Evolutionary conservation across 2,888 invertebrate species (phyloP).

Genomic region (Eristalis intricaria): DNA sequence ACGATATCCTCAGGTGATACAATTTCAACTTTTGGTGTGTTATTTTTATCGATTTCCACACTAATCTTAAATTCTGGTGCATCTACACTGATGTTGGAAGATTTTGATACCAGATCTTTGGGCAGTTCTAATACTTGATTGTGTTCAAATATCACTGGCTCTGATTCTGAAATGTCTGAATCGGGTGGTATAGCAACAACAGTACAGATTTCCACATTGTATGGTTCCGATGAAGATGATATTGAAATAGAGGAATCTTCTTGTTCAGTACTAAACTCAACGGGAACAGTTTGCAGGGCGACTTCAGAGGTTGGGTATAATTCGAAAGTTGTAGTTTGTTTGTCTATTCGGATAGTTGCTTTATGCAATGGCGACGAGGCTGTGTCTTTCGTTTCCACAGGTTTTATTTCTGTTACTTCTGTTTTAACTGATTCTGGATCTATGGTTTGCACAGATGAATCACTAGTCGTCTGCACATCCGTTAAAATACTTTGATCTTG

Average conservation of each 20-base stretch:
- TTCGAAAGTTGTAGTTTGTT: constrained; percentile 74
- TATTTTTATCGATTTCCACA: constrained; percentile 76
- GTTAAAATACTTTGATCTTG: constrained; percentile 76
- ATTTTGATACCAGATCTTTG: constrained; percentile 80
- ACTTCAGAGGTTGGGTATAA: constrained; percentile 74
- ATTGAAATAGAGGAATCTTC: constrained; percentile 76
- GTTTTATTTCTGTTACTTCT: constrained; percentile 52
- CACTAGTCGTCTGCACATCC: constrained; percentile 75
- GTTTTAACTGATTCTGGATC: constrained; percentile 73
- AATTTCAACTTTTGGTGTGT: constrained; percentile 75
- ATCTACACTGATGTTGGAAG: constrained; percentile 77
- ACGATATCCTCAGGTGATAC: background rate
- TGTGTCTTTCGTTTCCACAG: constrained; percentile 65
- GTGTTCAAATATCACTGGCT: constrained; percentile 78
- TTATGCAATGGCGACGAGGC: constrained; percentile 52
- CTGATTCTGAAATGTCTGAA: constrained; percentile 80
- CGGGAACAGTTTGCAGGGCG: constrained; percentile 78
- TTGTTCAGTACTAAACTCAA: constrained; percentile 63
- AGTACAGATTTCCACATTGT: constrained; percentile 82
- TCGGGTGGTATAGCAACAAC: constrained; percentile 84
- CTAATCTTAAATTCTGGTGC: constrained; percentile 78
- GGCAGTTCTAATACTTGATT: constrained; percentile 78
- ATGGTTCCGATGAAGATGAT: constrained; percentile 80
- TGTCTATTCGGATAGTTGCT: constrained; percentile 73
- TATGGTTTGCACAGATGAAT: constrained; percentile 75